Evolutionary conservation across 1,140 invertebrate species (phyloP), one percentile per base, ranked within the genome.

Genomic region (Drusus annulatus): DNA sequence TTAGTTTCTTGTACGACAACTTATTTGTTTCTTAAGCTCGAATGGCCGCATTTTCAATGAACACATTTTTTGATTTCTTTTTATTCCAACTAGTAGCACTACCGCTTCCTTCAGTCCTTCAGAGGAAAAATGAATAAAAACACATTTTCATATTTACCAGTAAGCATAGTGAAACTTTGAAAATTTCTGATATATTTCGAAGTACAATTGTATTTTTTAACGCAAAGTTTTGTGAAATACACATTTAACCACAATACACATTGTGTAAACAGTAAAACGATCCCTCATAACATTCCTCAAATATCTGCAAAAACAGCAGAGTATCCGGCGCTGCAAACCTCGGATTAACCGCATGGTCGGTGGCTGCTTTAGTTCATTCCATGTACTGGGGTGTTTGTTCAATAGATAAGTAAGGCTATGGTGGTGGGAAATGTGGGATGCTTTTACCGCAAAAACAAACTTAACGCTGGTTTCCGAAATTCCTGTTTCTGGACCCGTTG

Each of bases 11-110:
- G 17, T 50, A 71, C 17, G 36, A 65, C 28, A 71, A 71, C 45
- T 50, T 71, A 71, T 71, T 71, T 45, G 36, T 45, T 45, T 52
- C 31, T 71, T 75, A 75, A 75, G 71, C 71, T 75, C 71, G 71
- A 36, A 21, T 75, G 71, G 71, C 71, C 71, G 25, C 71, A 58
- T 75, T 75, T 75, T 71, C 17, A 75, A 75, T 75, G 71, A 75
- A 75, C 71, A 75, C 71, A 75, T 75, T 56, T 31, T 52, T 45
- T 45, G 36, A 45, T 45, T 45, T 45, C 5, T 45, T 45, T 45
- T 45, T 71, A 71, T 71, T 71, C 50, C 17, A 10, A 51, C 21
- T 65, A n/a, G 25, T 45, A 45, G 13, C 62, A 45, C 28, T 21
- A 28, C 25, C 62, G 21, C 28, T 65, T 23, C 31, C 45, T 52